phyloP scores from a whole-genome alignment of 1,140 invertebrate genomes.

The Armadillidium nasatum region DNA sequence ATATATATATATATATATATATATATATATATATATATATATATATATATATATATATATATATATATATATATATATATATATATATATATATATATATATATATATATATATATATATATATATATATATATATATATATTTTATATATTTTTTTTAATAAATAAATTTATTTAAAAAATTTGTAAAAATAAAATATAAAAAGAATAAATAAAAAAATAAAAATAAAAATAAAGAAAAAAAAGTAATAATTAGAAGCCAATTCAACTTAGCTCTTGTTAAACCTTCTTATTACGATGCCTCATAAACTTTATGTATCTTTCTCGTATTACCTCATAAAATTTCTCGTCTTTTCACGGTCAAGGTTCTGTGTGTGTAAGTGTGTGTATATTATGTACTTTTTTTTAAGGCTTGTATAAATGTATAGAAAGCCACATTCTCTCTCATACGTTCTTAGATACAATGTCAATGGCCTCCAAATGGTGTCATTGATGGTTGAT shows the following conservation, averaged over 20 bases:
- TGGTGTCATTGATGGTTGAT: conserved; percentile 42
- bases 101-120: too few species aligned
- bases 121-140: not conserved
- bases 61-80: too few species aligned
- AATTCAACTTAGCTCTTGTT: too few species aligned
- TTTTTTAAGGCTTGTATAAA: too few species aligned
- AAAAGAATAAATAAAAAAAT: too few species aligned
- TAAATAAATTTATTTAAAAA: not conserved
- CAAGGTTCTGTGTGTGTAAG: conserved; percentile 31
- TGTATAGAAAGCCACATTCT: too few species aligned
- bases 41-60: too few species aligned
- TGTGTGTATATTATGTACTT: conserved; percentile 28
- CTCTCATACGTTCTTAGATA: too few species aligned
- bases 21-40: too few species aligned
- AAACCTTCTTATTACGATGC: conserved; percentile 27
- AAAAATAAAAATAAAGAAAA: not conserved
- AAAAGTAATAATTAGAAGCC: not conserved
- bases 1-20: not conserved
- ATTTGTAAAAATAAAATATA: not conserved
- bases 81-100: too few species aligned
- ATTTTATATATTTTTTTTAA: not conserved
- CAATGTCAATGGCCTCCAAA: conserved; percentile 44
- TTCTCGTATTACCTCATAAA: conserved; percentile 42
- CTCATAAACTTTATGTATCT: conserved; percentile 43
- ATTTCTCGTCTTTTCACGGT: conserved; percentile 41